Percentiles rank a stretch among this genome's conserved stretches.
phyloP scores from a whole-genome alignment of 2,797 vertebrate species.

The Darevskia mixta region DNA sequence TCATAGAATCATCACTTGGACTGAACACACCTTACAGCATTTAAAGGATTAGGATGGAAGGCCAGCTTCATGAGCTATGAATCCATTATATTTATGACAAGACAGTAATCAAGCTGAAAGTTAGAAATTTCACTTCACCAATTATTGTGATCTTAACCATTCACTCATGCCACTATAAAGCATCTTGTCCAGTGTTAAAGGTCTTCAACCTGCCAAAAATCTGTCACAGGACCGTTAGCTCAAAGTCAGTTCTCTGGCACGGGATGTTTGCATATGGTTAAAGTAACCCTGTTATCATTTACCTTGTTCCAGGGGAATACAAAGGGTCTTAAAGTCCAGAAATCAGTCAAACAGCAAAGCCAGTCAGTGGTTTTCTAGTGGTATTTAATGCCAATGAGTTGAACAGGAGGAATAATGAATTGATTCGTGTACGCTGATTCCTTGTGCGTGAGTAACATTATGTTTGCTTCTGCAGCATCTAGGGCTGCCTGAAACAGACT shows the following conservation, averaged over 20 bases:
- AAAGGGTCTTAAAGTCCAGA: accelerated
- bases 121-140: not conserved
- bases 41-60: not conserved
- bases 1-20: not conserved
- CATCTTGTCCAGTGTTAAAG: not conserved
- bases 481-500: accelerated
- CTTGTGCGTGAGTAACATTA: not conserved
- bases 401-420: not conserved
- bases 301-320: accelerated
- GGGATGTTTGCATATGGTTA: not conserved
- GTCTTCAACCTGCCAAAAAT: conserved; percentile 3
- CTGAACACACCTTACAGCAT: not conserved
- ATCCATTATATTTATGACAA: not conserved
- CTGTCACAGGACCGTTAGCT: not conserved
- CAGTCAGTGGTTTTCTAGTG: not conserved
- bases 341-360: accelerated
- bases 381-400: not conserved
- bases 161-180: not conserved
- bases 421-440: not conserved
- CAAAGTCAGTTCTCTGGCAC: not conserved
- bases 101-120: not conserved
- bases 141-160: not conserved
- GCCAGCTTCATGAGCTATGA: not conserved
- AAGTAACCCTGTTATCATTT: not conserved
- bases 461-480: not conserved